Base-by-base conservation (phyloP, 2,113 vertebrate species). In the Pluvianellus socialis region DNA sequence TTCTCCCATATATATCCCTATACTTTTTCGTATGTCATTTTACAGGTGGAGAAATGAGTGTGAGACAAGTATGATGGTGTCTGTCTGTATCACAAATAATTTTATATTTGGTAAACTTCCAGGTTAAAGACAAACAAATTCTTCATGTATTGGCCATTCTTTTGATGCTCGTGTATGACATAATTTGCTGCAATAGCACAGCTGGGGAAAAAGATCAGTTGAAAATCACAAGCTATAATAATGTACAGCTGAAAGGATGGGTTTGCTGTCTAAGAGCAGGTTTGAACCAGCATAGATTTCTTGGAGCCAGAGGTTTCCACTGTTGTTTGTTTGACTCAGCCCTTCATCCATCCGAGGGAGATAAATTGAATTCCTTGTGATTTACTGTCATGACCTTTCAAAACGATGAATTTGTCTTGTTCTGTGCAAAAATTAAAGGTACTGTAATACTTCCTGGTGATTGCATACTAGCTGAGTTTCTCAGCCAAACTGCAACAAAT, bases 351-450 rank as follows among this genome's bases (percentile, higher is more conserved):
- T 94, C 86, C 12, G 5, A 95, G 86, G 73, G 56, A 81, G 61
- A 79, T 62, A 92, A 94, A 95, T 94, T 91, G 61, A 96, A 91
- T 97, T 94, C 76, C 61, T 32, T 87, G 73, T 14, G 2, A 79
- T 94, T 94, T 96, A 75, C 86, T 94, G 73, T 89, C 42, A 33
- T 94, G 86, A 86, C 52, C 65, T 96, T 97, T 94, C 50, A 89
- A 81, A 92, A 91, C 61, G 71, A 63, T 24, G 12, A 47, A 74
- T 92, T 74, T 89, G 23, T 91, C 50, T 84, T 84, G 61, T 91
- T 95, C 56, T 93, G 61, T 82, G 35, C 35, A 90, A 90, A 84
- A 94, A 63, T 44, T 81, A 84, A 89, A 89, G 52, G 38, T 84
- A 27, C 68, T 59, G 16, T 56, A 47, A 28, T 74, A 47, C 45